These are phyloP conservation scores for Hafferia zeledoni DNA, from an alignment of 2,797 vertebrate species.

Conservation along the genomic window DNA sequence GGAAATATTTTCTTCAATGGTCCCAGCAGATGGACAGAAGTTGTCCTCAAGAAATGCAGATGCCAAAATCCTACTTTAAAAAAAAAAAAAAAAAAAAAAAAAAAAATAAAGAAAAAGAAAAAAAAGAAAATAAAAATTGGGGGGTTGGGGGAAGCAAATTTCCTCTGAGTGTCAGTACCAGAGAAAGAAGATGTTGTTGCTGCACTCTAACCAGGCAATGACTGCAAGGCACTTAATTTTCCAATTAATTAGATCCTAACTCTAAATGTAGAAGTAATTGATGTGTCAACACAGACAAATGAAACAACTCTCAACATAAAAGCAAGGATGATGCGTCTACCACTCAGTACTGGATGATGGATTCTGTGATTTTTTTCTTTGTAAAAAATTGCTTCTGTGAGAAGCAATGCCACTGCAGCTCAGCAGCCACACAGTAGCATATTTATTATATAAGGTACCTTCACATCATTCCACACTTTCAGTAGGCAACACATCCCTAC, in stretches of 20 bases:
- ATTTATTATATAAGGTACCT: background rate
- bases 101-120: no score
- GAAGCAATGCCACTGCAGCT: background rate
- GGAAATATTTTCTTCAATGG: background rate
- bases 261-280: conserved; percentile 5
- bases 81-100: no score
- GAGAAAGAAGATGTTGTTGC: background rate
- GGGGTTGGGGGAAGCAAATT: fast-evolving
- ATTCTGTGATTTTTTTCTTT: background rate
- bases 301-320: conserved; percentile 14
- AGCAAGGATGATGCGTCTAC: background rate
- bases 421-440: background rate
- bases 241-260: conserved; percentile 47
- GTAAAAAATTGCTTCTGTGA: background rate
- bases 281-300: conserved; percentile 30
- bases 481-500: background rate
- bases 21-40: background rate
- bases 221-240: conserved; percentile 35
- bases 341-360: background rate
- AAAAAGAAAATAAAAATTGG: no score
- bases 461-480: background rate
- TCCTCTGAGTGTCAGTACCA: background rate
- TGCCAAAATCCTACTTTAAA: background rate
- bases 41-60: background rate
- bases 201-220: conserved; percentile 7